These are phyloP conservation scores for Otis tarda DNA, from an alignment of 2,113 vertebrate genomes.

Conservation along the genomic window DNA sequence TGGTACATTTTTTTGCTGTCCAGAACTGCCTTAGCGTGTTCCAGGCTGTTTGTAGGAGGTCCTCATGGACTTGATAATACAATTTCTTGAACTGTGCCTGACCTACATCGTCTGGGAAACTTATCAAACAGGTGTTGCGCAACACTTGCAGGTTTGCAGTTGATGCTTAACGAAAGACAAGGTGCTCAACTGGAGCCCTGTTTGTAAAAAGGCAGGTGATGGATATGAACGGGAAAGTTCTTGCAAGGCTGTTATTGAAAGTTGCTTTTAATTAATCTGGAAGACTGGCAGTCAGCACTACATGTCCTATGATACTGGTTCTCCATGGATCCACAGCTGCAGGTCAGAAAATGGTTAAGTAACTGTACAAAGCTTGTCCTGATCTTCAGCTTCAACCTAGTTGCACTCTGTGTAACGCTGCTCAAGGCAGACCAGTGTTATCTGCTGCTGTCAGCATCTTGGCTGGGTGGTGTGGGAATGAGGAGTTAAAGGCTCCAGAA, in stretches of 20 bases:
- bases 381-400: neutral
- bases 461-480: neutral
- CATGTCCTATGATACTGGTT: accelerated
- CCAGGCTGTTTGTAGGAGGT: neutral
- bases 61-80: neutral
- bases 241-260: accelerated
- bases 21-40: accelerated
- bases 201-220: neutral
- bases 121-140: neutral
- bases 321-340: neutral
- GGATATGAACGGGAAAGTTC: neutral
- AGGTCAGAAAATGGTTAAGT: neutral
- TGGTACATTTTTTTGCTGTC: neutral
- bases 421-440: accelerated
- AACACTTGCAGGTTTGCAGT: neutral
- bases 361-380: neutral
- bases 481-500: neutral
- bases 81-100: conserved; percentile 14
- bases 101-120: neutral
- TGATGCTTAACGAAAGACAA: neutral
- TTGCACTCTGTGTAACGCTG: accelerated
- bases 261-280: neutral
- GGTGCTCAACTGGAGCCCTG: neutral
- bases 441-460: neutral
- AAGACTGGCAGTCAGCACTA: neutral